These are phyloP conservation scores for Scrobipalpa costella DNA, from an alignment of 2,888 invertebrate species.

Conservation along the genomic window DNA sequence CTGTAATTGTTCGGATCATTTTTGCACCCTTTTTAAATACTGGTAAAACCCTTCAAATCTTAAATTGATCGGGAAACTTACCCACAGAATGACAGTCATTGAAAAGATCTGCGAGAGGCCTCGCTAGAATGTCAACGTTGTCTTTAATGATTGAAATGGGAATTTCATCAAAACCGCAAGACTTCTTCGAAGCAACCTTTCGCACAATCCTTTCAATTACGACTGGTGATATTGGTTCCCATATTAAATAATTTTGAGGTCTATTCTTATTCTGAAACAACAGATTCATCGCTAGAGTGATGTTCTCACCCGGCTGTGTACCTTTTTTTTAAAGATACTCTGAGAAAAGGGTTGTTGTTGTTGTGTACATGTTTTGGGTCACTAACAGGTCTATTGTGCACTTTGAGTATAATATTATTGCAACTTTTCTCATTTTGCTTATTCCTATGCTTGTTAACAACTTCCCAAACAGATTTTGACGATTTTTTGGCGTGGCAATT, in stretches of 20 bases:
- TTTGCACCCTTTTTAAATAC: conserved; percentile 17
- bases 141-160: conserved; percentile 7
- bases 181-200: conserved; percentile 12
- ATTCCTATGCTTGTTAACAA: conserved; percentile 1
- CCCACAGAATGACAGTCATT: not conserved
- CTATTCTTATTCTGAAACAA: not conserved
- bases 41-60: conserved; percentile 13
- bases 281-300: too few species aligned
- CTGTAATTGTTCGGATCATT: conserved; percentile 20
- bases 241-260: not conserved
- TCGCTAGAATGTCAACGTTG: too few species aligned
- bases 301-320: not conserved
- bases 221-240: not conserved
- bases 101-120: conserved; percentile 12
- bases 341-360: too few species aligned
- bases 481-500: not conserved
- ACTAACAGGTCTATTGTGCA: not conserved
- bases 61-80: conserved; percentile 19
- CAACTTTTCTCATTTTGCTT: not conserved
- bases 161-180: conserved; percentile 20
- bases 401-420: not conserved
- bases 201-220: not conserved
- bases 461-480: conserved; percentile 4
- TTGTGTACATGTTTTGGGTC: too few species aligned
- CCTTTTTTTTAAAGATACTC: too few species aligned